Evolutionary conservation across 2,797 vertebrate species (phyloP).

Genomic region (Cynodonichthys magdalenae): DNA sequence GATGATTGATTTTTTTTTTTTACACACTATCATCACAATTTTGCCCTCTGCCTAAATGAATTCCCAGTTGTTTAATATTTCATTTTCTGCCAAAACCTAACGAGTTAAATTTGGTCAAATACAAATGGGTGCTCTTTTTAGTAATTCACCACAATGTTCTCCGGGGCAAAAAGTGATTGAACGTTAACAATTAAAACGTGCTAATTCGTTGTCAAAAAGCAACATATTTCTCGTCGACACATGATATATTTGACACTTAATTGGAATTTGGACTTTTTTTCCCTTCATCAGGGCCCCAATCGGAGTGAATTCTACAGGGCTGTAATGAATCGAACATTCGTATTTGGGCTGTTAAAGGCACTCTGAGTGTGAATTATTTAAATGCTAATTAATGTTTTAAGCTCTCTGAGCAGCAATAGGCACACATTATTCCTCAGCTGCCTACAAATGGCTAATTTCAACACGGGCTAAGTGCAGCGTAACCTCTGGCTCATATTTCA

Average conservation of each 20-base stretch:
- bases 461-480: slow-evolving; percentile 46
- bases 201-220: slow-evolving; percentile 81
- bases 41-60: slow-evolving; percentile 74
- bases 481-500: slow-evolving; percentile 66
- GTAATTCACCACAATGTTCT: slow-evolving; percentile 75
- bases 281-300: slow-evolving; percentile 62
- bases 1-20: slow-evolving; percentile 64
- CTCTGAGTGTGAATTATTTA: slow-evolving; percentile 76
- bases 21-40: slow-evolving; percentile 68
- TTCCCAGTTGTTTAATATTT: slow-evolving; percentile 80
- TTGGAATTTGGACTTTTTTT: slow-evolving; percentile 67
- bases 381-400: slow-evolving; percentile 81
- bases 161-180: slow-evolving; percentile 78
- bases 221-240: slow-evolving; percentile 72
- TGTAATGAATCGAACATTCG: slow-evolving; percentile 75
- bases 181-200: slow-evolving; percentile 79
- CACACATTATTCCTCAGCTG: slow-evolving; percentile 63
- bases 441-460: slow-evolving; percentile 57
- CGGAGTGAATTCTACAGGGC: slow-evolving; percentile 65
- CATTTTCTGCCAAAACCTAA: slow-evolving; percentile 76
- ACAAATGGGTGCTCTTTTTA: slow-evolving; percentile 69
- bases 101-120: slow-evolving; percentile 78
- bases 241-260: slow-evolving; percentile 79
- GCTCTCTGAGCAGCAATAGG: slow-evolving; percentile 69
- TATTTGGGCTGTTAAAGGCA: slow-evolving; percentile 73